These are phyloP conservation scores for Tupiocoris notatus DNA, from an alignment of 2,888 invertebrate species.

Conservation along the genomic window DNA sequence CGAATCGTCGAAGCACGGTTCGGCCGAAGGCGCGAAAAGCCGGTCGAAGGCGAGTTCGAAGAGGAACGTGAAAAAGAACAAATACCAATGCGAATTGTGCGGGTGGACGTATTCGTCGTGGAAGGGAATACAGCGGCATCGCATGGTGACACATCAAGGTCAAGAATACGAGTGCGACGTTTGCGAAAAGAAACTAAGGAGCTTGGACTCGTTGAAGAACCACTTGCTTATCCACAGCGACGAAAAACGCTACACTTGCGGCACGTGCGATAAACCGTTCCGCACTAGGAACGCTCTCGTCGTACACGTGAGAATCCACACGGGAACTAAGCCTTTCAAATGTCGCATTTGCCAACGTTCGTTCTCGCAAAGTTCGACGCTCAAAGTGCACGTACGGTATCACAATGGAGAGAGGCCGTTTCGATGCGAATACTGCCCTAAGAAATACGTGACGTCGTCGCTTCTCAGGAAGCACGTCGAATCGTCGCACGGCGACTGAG, in stretches of 20 bases:
- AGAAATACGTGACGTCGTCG: slow-evolving; percentile 56
- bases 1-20: slow-evolving; percentile 50
- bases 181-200: slow-evolving; percentile 61
- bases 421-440: slow-evolving; percentile 55
- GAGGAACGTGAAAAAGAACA: slow-evolving; percentile 43
- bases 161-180: slow-evolving; percentile 60
- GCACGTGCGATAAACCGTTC: slow-evolving; percentile 57
- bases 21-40: slow-evolving; percentile 51
- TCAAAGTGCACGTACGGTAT: slow-evolving; percentile 58
- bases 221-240: slow-evolving; percentile 60
- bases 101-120: slow-evolving; percentile 54
- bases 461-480: slow-evolving; percentile 55
- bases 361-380: slow-evolving; percentile 58
- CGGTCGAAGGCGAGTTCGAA: slow-evolving; percentile 28
- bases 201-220: slow-evolving; percentile 58
- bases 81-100: slow-evolving; percentile 56
- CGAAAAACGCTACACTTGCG: slow-evolving; percentile 59
- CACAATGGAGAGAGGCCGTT: slow-evolving; percentile 57
- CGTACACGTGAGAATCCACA: slow-evolving; percentile 57
- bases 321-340: slow-evolving; percentile 58
- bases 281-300: slow-evolving; percentile 56
- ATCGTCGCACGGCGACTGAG: slow-evolving; percentile 35
- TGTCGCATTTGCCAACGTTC: slow-evolving; percentile 58
- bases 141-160: slow-evolving; percentile 57
- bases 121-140: slow-evolving; percentile 54